These are phyloP conservation scores for Synanthedon vespiformis DNA, from an alignment of 2,888 invertebrate species.

Conservation along the genomic window DNA sequence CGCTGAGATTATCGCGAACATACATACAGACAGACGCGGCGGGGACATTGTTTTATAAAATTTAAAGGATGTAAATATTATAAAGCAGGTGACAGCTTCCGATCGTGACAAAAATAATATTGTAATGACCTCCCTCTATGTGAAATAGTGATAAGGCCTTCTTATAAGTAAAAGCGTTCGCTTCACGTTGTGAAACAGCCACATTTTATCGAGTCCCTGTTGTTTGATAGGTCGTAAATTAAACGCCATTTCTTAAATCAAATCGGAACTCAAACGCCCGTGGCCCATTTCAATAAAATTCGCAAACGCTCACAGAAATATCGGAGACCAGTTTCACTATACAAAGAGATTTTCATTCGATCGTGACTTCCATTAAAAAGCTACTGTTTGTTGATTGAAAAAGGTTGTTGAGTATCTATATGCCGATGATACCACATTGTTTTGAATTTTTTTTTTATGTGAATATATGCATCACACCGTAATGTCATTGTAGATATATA, in stretches of 20 bases:
- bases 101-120: neutral
- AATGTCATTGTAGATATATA: too few species aligned
- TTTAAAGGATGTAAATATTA: too few species aligned
- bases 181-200: slow-evolving; percentile 1
- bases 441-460: neutral
- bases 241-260: neutral
- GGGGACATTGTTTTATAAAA: too few species aligned
- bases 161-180: neutral
- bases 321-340: slow-evolving; percentile 7
- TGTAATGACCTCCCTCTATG: neutral
- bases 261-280: neutral
- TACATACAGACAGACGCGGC: too few species aligned
- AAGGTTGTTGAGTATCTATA: neutral
- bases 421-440: neutral
- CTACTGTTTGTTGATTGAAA: neutral
- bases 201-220: neutral
- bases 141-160: neutral
- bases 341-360: slow-evolving; percentile 3
- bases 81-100: neutral
- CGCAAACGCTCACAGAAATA: slow-evolving; percentile 11
- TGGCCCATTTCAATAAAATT: neutral
- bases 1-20: too few species aligned
- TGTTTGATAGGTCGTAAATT: neutral
- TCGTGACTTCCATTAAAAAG: neutral
- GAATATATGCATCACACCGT: too few species aligned